Base-by-base conservation (phyloP, 2,888 invertebrate genomes). In the Caenorhabditis macrosperma region DNA sequence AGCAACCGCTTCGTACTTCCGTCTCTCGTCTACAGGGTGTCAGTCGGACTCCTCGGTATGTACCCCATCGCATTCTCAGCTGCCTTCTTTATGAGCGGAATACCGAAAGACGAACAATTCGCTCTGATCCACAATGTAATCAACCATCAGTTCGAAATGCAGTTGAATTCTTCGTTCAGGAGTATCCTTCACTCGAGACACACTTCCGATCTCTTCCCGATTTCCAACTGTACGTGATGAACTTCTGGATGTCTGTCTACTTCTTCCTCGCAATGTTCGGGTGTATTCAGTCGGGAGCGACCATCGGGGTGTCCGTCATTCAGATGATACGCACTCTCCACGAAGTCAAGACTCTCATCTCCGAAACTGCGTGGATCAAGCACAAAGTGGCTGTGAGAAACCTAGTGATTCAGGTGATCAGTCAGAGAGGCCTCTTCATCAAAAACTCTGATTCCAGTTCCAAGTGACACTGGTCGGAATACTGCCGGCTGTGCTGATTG, bases 261-360 rank as follows among this genome's bases (percentile, higher is more conserved):
- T 68, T 68, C 33, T 68, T 59, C 22, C 50, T 68, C 10, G 68
- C 68, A n/a, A 68, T 68, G 48, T 59, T 68, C 22, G 68, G 68
- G 24, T 68, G 68, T 38, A 50, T 68, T 26, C 68, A 68, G 38
- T 68, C 68, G 6, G 68, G 68, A 38, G 17, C n/a, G 1, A 68
- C 68, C 1, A 68, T 68, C 33, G 68, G 68, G 7, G 17, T 68
- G 17, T 68, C 68, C 0, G 68, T 68, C 4, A 26, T 68, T 17
- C 68, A 68, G 46, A 68, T 68, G 68, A 48, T 68, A 17, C 33
- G 68, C 7, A 68, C 68, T 9, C 68, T 68, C 26, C 68, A 68
- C 28, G 68, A 68, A 68, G 57, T 68, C 15, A 68, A 59, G 26
- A 17, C 44, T 17, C 28, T 68, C 17, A 68, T 68, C 15, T 68